Percentiles rank a stretch among this genome's conserved stretches.
Conservation (phyloP, 2,797 vertebrate species). For the Tadarida brasiliensis region DNA sequence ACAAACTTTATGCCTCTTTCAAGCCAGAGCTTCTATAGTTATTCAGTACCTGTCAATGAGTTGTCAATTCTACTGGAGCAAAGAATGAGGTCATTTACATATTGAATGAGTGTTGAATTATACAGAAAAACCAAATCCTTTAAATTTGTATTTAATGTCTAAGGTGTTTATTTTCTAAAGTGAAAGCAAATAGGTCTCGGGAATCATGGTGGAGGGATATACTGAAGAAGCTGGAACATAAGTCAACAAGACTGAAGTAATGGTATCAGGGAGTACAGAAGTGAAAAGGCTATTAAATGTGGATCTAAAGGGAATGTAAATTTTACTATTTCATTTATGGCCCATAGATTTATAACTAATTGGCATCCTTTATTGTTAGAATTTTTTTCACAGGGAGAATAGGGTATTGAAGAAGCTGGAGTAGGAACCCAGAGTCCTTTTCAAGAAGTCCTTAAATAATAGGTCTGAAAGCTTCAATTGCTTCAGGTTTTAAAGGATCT, state of each 20-base stretch:
- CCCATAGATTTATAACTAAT: not conserved
- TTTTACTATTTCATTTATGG: not conserved
- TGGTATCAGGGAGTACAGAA: not conserved
- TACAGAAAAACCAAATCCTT: not conserved
- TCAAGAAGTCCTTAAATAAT: not conserved
- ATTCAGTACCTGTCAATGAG: not conserved
- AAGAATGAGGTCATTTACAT: not conserved
- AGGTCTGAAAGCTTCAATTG: not conserved
- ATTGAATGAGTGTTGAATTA: not conserved
- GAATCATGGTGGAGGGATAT: not conserved
- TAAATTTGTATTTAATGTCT: slow-evolving; percentile 9
- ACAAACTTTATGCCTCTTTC: not conserved
- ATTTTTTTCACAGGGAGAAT: not conserved
- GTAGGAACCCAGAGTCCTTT: not conserved
- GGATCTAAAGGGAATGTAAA: not conserved
- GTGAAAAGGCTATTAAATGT: not conserved
- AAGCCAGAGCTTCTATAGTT: not conserved
- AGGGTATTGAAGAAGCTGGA: not conserved
- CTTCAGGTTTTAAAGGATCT: not conserved
- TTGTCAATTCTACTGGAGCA: not conserved
- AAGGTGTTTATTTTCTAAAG: not conserved
- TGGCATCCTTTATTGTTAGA: not conserved
- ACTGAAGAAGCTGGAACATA: not conserved
- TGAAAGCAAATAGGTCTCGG: not conserved
- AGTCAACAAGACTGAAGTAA: not conserved